Base-by-base conservation (phyloP, 2,888 invertebrate species). In the Heliconius erato region DNA sequence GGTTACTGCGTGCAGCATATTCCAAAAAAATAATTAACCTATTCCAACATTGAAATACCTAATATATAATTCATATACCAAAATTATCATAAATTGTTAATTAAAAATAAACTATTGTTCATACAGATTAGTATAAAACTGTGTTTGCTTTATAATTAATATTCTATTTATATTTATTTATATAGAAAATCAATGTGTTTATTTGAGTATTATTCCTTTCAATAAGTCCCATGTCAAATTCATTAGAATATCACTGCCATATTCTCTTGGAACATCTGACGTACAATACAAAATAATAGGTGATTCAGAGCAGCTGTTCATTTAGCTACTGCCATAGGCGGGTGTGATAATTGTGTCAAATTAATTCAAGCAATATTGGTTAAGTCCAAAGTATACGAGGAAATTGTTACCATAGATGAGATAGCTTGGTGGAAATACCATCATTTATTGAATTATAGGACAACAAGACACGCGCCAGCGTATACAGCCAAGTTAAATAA, bases 361-460 rank as follows among this genome's bases (percentile, higher is more conserved):
- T 76, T 63, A 76, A 76, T 76, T 76, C 74, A 76, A 76, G 35
- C n/a, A 59, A n/a, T 35, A 76, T 76, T 76, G 74, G 59, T 76
- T 76, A 76, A 76, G 35, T 76, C 74, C 59, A 76, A 59, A 63
- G 74, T 76, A 59, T 76, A 76, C 59, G 74, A 59, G 74, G 59
- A 35, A 63, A 76, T 59, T 59, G 54, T 63, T 35, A n/a, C 59
- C 59, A 63, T 35, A 59, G 71, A 71, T 4, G 40, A 16, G n/a
- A 16, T 26, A 40, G n/a, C 7, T 44, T 40, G 14, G 23, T 44
- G 26, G 71, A 71, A 71, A n/a, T 44, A n/a, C n/a, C 71, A 26
- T 71, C 35, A 44, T 0, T n/a, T 71, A n/a, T n/a, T 2, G 6
- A 6, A 67, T 19, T 28, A n/a, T 14, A 11, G 0, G 0, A 40